phyloP scores from a whole-genome alignment of 2,888 invertebrate species.

The Chironomus riparius region DNA sequence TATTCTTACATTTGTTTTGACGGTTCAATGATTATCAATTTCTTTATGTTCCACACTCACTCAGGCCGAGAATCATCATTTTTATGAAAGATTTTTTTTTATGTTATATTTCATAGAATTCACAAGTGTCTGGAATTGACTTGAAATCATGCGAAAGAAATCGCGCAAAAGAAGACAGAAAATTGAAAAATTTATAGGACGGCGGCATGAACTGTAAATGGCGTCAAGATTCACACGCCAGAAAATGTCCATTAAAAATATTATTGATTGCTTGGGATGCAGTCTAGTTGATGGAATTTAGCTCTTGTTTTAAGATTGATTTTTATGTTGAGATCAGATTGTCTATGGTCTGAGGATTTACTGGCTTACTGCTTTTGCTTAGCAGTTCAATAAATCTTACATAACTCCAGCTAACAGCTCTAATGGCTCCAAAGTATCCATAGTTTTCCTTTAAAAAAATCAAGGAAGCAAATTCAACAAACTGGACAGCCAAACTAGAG shows the following conservation, averaged over 20 bases:
- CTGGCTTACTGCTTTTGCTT: too few species aligned
- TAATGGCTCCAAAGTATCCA: too few species aligned
- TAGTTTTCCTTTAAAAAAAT: too few species aligned
- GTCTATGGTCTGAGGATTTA: too few species aligned
- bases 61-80: too few species aligned
- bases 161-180: not conserved
- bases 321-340: too few species aligned
- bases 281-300: too few species aligned
- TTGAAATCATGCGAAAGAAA: slow-evolving; percentile 10
- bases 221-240: slow-evolving; percentile 26
- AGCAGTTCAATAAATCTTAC: too few species aligned
- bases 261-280: slow-evolving; percentile 1
- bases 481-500: too few species aligned
- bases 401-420: too few species aligned
- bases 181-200: not conserved
- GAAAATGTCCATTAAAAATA: not conserved
- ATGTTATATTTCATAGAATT: slow-evolving; percentile 18
- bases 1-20: not conserved
- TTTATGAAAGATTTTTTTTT: not conserved
- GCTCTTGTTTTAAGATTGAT: too few species aligned
- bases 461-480: too few species aligned
- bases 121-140: slow-evolving; percentile 12
- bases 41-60: slow-evolving; percentile 5
- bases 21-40: slow-evolving; percentile 26
- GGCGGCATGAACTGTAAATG: not conserved